Base-by-base conservation (phyloP, 2,888 invertebrate genomes). In the Nomada ruficornis region DNA sequence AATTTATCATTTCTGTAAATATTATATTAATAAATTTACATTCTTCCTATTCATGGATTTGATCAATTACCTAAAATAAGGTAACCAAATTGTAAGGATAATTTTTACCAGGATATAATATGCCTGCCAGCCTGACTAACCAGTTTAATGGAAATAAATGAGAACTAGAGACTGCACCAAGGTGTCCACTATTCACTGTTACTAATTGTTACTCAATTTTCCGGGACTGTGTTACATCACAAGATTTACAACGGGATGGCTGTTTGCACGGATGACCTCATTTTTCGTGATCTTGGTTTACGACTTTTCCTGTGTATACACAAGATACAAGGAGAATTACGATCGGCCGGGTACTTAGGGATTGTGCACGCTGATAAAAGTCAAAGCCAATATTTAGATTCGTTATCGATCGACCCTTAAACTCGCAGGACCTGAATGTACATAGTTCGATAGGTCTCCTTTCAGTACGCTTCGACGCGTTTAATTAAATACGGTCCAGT, bases 401-500 rank as follows among this genome's bases (percentile, higher is more conserved):
- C 42, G 44, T 81, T 89, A 88, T 88, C 75, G 83, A 84, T 85
- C 78, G 83, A 86, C 77, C 85, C 81, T 86, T 75, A 80, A 81
- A 84, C 78, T 77, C 59, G 63, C 29, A 76, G 62, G 26, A 65
- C 20, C 29, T 42, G 3, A 0, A 47, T 20, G 13, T n/a, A 52
- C 20, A 9, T n/a, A 26, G 1, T 11, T 13, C 26, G 10, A 23
- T 57, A 50, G 13, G 23, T 23, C 20, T 54, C 4, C 2, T 62
- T 36, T 67, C 44, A 20, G 57, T 52, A 47, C 50, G 13, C 60
- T 2, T 42, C 13, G 47, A 42, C 4, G 13, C 1, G 2, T 15
- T 73, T 20, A 9, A 26, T 73, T 15, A 2, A 20, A 15, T 44
- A 15, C 13, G 18, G n/a, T 63, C 9, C 1, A 55, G 20, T 29